Conservation (phyloP, 2,888 invertebrate genomes). For the Strigamia transsilvanica region DNA sequence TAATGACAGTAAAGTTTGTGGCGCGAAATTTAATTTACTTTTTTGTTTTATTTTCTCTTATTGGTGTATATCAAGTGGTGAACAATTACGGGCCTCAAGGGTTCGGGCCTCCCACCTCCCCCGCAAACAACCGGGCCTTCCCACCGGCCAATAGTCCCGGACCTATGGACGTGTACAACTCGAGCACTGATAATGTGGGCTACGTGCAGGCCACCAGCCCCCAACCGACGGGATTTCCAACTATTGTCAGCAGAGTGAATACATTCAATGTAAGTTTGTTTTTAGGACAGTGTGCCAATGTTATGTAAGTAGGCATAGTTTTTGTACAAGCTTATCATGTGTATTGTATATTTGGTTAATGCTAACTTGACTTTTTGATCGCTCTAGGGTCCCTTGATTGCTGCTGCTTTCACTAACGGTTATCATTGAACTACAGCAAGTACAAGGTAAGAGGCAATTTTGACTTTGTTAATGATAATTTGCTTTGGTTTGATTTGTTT, state of each 20-base stretch:
- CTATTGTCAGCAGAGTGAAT: constrained; percentile 74
- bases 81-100: constrained; percentile 78
- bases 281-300: neutral
- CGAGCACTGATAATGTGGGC: constrained; percentile 86
- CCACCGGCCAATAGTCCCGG: constrained; percentile 91
- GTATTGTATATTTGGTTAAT: neutral
- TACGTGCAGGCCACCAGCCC: constrained; percentile 97
- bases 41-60: neutral
- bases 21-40: constrained; percentile 14
- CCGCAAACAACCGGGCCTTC: constrained; percentile 73
- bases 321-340: neutral
- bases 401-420: constrained; percentile 98
- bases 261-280: constrained; percentile 55
- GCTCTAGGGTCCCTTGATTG: constrained; percentile 91
- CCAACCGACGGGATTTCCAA: constrained; percentile 94
- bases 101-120: constrained; percentile 66
- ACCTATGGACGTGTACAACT: constrained; percentile 94
- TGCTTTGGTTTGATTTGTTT: too few relatives aligned
- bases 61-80: constrained; percentile 76
- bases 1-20: neutral
- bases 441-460: constrained; percentile 40
- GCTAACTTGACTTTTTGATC: neutral
- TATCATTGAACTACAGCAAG: constrained; percentile 77
- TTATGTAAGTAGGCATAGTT: neutral
- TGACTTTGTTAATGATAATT: too few relatives aligned